Base-by-base conservation (phyloP, 2,797 vertebrate species). In the Takifugu rubripes region DNA sequence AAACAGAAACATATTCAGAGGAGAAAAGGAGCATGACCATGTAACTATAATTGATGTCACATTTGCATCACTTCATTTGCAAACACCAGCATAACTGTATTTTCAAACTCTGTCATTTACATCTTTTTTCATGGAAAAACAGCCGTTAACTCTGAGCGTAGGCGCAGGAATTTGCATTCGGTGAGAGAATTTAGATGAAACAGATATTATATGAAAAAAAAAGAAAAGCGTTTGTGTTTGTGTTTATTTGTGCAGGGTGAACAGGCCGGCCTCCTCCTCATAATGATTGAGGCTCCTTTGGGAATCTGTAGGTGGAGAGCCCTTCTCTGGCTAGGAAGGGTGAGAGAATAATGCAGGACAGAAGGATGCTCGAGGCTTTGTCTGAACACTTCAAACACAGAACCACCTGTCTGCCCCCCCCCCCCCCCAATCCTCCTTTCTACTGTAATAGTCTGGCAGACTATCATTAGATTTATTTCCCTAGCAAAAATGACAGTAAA, bases 241-340 rank as follows among this genome's bases (percentile, higher is more conserved):
- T 52, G 44, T 29, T 36, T 26, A 26, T 49, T 49, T 69, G 61
- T 64, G 54, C 61, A 33, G 67, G 70, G 75, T 64, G 46, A 67
- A 77, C 64, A 66, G 66, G 29, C 59, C 50, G 59, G 61, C 78
- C 77, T 75, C 80, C 77, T 70, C 80, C 70, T 77, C 77, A 55
- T 66, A 61, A 51, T 25, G 46, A 77, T 71, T 72, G 55, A 3
- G 6, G 61, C 42, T 71, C 80, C 75, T 74, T 36, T 7, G 84
- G 78, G 83, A 85, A 75, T 72, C 55, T 79, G 86, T 83, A 68
- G 86, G 86, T 81, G 80, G 75, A 49, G 52, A 70, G 36, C 61
- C 69, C 49, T 47, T 70, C 46, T 68, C 64, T 6, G 0, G 66
- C 60, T 50, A 53, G 55, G 33, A 78, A 51, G 1, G 2, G 49